Evolutionary conservation across 1,140 invertebrate genomes (phyloP).

Genomic region (Pseudomyrmex gracilis): DNA sequence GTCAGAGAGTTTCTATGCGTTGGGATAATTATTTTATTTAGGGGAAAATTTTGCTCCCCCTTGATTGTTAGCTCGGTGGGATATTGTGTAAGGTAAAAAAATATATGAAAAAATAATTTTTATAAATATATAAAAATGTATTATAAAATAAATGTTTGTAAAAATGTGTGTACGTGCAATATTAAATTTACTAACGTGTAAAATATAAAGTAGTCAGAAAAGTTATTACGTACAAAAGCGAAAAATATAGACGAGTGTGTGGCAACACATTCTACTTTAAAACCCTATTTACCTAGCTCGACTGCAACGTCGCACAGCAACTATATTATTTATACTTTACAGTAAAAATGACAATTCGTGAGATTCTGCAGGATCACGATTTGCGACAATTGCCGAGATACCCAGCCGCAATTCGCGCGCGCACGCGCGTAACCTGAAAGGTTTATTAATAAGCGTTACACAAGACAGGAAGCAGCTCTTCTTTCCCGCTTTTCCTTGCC

Average conservation of each 20-base stretch:
- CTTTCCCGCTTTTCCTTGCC: constrained; percentile 9
- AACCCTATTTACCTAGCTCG: constrained; percentile 1
- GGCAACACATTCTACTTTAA: constrained; percentile 30
- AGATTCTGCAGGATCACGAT: constrained; percentile 28
- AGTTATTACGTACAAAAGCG: background rate
- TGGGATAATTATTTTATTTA: background rate
- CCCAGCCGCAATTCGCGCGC: constrained; percentile 36
- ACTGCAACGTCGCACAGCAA: constrained; percentile 8
- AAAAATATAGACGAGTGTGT: background rate
- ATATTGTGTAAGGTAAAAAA: too few relatives aligned
- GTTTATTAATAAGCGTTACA: constrained; percentile 49
- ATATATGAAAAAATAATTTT: too few relatives aligned
- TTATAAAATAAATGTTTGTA: too few relatives aligned
- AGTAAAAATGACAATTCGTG: constrained; percentile 25
- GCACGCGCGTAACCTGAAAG: constrained; percentile 13
- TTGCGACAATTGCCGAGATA: constrained; percentile 16
- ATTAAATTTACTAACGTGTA: background rate
- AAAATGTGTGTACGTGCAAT: too few relatives aligned
- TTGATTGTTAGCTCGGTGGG: too few relatives aligned
- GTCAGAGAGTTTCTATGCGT: background rate
- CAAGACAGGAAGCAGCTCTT: constrained; percentile 19
- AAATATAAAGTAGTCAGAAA: background rate
- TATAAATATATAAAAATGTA: too few relatives aligned
- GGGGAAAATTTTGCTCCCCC: background rate
- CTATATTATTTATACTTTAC: background rate